Base-by-base conservation (phyloP, 2,797 vertebrate species). In the Dryobates pubescens region DNA sequence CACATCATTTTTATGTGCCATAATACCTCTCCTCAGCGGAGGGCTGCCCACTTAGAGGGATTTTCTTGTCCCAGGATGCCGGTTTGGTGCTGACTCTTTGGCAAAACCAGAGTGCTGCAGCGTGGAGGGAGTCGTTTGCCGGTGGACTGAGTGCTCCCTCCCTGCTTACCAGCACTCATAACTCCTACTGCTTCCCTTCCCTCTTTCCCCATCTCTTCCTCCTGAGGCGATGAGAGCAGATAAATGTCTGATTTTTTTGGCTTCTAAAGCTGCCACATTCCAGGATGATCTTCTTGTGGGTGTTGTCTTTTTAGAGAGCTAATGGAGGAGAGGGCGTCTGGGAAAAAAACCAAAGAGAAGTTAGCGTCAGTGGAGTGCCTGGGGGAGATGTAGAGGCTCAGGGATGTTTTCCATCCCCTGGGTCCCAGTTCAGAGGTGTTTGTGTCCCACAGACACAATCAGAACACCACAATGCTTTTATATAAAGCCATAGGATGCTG, bases 1-100 rank as follows among this genome's bases (percentile, higher is more conserved):
- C 91, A 59, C 81, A 91, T 95, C 74, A 95, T 94, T 91, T 93
- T 95, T 93, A 92, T 72, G 51, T 49, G 59, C 43, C 23, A 8
- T 83, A 89, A 68, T 88, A 56, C 77, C 75, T 86, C 77, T 92
- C 58, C 58, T 79, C 71, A 68, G 87, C 58, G 86, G 74, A 93
- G 93, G 73, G 64, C 58, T 95, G 85, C 22, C 36, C 62, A 49
- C 71, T 82, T 79, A 9, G 61, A 94, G 69, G 61, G 69, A 61
- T 76, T 76, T 45, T 79, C 71, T 47, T 70, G 59, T 72, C 80
- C 76, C 77, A 43, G 41, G 41, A 43, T 7, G 41, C 41, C 17
- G 45, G 17, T 94, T 82, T 82, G 80, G 93, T 73, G 53, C 82
- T 20, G 56, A 62, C 45, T 72, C 88, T 77, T 88, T 92, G 94